Percentiles rank a stretch among this genome's conserved stretches.
These are phyloP conservation scores for Cordylochernes scorpioides DNA, from an alignment of 2,888 invertebrate species.

Conservation along the genomic window DNA sequence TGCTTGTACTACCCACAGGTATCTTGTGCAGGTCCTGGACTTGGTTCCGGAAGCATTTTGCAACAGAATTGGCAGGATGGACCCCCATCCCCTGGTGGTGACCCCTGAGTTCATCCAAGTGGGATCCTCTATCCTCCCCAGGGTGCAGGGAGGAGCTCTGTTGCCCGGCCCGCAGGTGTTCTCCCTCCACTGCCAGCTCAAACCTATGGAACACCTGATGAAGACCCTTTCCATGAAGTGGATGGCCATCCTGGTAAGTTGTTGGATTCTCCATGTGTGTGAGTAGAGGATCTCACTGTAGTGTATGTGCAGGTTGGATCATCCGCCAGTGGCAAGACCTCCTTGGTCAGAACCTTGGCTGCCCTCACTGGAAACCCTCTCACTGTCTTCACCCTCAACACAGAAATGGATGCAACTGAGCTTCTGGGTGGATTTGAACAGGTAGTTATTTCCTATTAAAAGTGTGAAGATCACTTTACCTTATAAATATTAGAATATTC, in stretches of 20 bases:
- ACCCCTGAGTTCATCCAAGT: constrained; percentile 18
- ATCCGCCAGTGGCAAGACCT: constrained; percentile 50
- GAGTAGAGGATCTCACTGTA: background rate
- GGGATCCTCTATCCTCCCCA: constrained; percentile 19
- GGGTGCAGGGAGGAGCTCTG: constrained; percentile 1
- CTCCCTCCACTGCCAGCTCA: constrained; percentile 22
- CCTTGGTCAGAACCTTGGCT: constrained; percentile 44
- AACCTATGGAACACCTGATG: constrained; percentile 44
- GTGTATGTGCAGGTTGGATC: constrained; percentile 45
- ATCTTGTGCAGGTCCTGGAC: constrained; percentile 16
- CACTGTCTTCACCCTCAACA: constrained; percentile 49
- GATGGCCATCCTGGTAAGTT: constrained; percentile 54
- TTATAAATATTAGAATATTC: background rate
- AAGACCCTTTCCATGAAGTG: constrained; percentile 73
- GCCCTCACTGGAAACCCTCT: constrained; percentile 43
- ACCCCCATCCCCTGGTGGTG: constrained; percentile 9
- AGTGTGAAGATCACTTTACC: background rate
- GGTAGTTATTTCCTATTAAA: constrained; percentile 23
- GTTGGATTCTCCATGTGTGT: background rate
- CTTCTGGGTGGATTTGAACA: constrained; percentile 94
- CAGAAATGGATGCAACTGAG: constrained; percentile 79
- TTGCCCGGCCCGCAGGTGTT: constrained; percentile 4
- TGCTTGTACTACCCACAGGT: background rate
- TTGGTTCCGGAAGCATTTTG: constrained; percentile 24
- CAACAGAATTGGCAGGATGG: constrained; percentile 16